These are phyloP conservation scores for Luperina testacea DNA, from an alignment of 2,888 invertebrate species.

Conservation along the genomic window DNA sequence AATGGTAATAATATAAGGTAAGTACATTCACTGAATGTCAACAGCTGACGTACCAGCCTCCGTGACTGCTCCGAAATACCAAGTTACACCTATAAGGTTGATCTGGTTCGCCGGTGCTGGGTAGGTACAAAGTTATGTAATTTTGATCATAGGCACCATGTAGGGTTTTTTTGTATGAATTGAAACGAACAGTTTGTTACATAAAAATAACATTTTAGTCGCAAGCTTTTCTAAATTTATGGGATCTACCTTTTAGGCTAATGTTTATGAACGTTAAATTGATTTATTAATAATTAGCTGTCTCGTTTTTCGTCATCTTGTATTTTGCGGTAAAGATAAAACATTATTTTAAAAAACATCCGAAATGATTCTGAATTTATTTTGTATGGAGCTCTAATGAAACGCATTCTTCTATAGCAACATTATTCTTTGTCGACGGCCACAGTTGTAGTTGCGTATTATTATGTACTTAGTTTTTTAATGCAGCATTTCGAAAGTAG, in stretches of 20 bases:
- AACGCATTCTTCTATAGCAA: background rate
- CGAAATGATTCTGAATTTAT: background rate
- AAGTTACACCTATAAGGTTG: background rate
- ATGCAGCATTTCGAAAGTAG: slow-evolving; percentile 41
- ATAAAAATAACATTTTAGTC: background rate
- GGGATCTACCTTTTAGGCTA: background rate
- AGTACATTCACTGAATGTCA: slow-evolving; percentile 51
- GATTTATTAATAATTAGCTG: background rate
- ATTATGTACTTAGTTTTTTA: slow-evolving; percentile 47
- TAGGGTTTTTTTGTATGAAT: background rate
- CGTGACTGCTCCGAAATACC: slow-evolving; percentile 22
- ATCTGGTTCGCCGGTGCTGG: background rate
- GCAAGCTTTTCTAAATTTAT: background rate
- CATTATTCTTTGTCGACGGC: slow-evolving; percentile 13
- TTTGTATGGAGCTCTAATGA: slow-evolving; percentile 2
- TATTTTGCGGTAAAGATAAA: background rate
- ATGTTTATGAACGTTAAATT: background rate
- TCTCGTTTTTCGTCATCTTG: background rate
- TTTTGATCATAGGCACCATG: background rate
- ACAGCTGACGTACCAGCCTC: slow-evolving; percentile 11
- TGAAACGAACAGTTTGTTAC: background rate
- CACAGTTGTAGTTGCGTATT: slow-evolving; percentile 37
- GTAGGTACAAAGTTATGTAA: background rate
- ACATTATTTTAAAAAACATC: background rate
- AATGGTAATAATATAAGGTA: slow-evolving; percentile 36